Percentiles rank a stretch among this genome's conserved stretches.
phyloP scores from a whole-genome alignment of 2,797 vertebrate genomes.

The Decapterus maruadsi region DNA sequence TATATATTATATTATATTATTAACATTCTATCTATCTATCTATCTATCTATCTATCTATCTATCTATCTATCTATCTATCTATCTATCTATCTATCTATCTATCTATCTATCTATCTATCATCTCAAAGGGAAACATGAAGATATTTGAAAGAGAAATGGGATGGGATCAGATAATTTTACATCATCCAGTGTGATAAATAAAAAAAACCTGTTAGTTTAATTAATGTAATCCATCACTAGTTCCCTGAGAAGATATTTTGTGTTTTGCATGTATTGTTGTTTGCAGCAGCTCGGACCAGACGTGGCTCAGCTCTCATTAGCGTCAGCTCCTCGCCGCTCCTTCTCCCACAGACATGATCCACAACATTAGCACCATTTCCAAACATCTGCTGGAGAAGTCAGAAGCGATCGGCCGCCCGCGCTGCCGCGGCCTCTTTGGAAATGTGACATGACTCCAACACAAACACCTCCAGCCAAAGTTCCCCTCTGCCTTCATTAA shows the following conservation, averaged over 20 bases:
- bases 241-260: neutral
- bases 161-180: no score
- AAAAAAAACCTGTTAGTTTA: neutral
- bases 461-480: conserved; percentile 76
- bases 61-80: no score
- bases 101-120: no score
- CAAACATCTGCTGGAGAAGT: conserved; percentile 84
- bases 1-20: no score
- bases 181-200: no score
- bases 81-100: no score
- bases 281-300: conserved; percentile 9
- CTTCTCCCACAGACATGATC: conserved; percentile 59
- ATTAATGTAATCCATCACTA: neutral
- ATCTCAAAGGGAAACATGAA: no score
- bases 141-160: no score
- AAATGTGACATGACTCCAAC: conserved; percentile 69
- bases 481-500: conserved; percentile 77
- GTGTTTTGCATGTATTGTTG: neutral
- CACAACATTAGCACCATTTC: conserved; percentile 77
- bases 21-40: no score
- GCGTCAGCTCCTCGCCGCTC: conserved; percentile 28
- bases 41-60: no score
- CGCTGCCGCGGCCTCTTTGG: conserved; percentile 47
- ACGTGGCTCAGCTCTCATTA: conserved; percentile 28
- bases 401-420: conserved; percentile 72